Evolutionary conservation across 1,140 invertebrate species (phyloP).

Genomic region (Trichogramma pretiosum): DNA sequence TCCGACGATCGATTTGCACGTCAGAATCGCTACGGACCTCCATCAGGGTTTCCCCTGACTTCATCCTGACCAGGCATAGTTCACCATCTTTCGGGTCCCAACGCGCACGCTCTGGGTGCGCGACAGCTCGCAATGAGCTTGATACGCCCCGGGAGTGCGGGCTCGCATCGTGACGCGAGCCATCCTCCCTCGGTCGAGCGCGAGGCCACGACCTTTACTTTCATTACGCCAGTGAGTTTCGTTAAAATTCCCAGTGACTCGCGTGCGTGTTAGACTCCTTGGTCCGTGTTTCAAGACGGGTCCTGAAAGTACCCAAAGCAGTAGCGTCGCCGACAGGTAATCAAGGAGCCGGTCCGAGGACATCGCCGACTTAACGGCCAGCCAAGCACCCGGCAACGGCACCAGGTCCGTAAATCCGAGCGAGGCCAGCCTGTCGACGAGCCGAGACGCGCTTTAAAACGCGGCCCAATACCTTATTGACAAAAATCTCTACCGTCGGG

Average conservation of each 20-base stretch:
- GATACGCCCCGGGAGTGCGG: conserved; percentile 46
- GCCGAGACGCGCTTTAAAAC: conserved; percentile 26
- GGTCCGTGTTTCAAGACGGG: conserved; percentile 92
- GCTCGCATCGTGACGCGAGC: conserved; percentile 31
- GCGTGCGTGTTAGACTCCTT: conserved; percentile 81
- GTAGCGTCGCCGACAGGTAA: conserved; percentile 46
- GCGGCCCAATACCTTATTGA: conserved; percentile 25
- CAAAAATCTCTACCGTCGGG: conserved; percentile 25
- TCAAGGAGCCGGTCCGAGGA: conserved; percentile 41
- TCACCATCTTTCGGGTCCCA: conserved; percentile 86
- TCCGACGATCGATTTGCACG: conserved; percentile 87
- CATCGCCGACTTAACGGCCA: conserved; percentile 38
- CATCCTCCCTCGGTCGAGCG: conserved; percentile 42
- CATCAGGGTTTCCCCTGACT: conserved; percentile 83
- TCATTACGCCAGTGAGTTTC: conserved; percentile 61
- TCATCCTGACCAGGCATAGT: conserved; percentile 80
- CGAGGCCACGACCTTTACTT: conserved; percentile 48
- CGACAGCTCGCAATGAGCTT: conserved; percentile 37
- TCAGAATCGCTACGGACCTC: conserved; percentile 80
- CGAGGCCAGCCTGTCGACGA: conserved; percentile 25
- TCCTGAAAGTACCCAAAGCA: conserved; percentile 57
- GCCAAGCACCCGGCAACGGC: conserved; percentile 30
- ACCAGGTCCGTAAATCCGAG: conserved; percentile 23
- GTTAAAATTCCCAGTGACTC: conserved; percentile 57
- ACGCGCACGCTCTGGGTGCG: conserved; percentile 63